Evolutionary conservation across 92 coral and sea anemone genomes (phyloP).

Genomic region (Porites divaricata): DNA sequence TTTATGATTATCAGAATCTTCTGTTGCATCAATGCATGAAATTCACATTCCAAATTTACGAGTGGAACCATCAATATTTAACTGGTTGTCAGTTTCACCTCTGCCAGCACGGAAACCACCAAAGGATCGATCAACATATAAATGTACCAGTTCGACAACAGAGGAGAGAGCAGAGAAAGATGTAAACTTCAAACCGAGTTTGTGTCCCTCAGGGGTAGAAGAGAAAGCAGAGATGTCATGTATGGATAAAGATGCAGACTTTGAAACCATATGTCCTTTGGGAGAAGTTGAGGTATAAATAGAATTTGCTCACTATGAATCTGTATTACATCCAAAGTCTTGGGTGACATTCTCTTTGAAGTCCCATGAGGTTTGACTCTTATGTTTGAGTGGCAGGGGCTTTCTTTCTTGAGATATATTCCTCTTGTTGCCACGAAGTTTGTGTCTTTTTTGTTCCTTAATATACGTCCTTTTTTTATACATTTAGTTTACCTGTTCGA

Average conservation of each 20-base stretch:
- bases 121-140: slow-evolving; percentile 17
- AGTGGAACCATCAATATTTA: no score
- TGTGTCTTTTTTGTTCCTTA: slow-evolving; percentile 25
- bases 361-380: slow-evolving; percentile 36
- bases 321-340: slow-evolving; percentile 16
- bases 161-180: slow-evolving; percentile 11
- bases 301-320: slow-evolving; percentile 21
- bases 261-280: slow-evolving; percentile 35
- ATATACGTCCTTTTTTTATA: slow-evolving; percentile 22
- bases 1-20: no score
- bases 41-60: no score
- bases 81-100: neutral
- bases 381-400: slow-evolving; percentile 48
- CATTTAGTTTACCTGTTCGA: no score
- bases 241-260: slow-evolving; percentile 19
- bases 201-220: slow-evolving; percentile 16
- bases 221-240: slow-evolving; percentile 18
- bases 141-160: neutral
- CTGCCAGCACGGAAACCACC: slow-evolving; percentile 25
- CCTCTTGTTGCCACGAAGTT: slow-evolving; percentile 26
- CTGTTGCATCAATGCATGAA: no score
- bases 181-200: slow-evolving; percentile 5
- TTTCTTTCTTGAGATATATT: slow-evolving; percentile 17
- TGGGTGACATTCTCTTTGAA: slow-evolving; percentile 32
- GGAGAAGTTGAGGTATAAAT: slow-evolving; percentile 42